Evolutionary conservation across 2,888 invertebrate genomes (phyloP).

Genomic region (Pteria penguin): DNA sequence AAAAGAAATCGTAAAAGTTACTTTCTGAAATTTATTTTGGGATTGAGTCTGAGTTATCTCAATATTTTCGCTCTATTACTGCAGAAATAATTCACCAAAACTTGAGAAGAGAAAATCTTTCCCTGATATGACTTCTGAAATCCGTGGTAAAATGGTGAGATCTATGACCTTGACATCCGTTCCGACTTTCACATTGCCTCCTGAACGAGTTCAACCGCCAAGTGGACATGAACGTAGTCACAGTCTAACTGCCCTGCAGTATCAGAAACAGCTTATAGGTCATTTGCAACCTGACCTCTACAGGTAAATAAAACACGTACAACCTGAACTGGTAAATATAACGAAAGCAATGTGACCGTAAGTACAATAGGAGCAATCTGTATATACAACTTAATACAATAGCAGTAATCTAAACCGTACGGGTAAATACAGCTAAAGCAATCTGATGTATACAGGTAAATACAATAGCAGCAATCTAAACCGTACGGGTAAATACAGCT

Average conservation of each 20-base stretch:
- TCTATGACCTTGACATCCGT: slow-evolving; percentile 58
- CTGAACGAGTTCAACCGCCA: slow-evolving; percentile 64
- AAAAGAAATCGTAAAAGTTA: background rate
- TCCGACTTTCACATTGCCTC: slow-evolving; percentile 61
- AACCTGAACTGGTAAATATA: too few relatives aligned
- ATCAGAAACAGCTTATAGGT: slow-evolving; percentile 50
- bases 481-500: too few relatives aligned
- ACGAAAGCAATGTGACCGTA: too few relatives aligned
- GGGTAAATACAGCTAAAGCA: too few relatives aligned
- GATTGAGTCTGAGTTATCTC: too few relatives aligned
- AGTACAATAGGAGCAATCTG: too few relatives aligned
- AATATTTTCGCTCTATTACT: slow-evolving; percentile 5
- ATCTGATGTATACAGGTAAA: too few relatives aligned
- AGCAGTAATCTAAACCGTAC: too few relatives aligned
- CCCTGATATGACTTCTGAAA: slow-evolving; percentile 44
- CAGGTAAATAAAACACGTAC: too few relatives aligned
- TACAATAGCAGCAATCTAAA: too few relatives aligned
- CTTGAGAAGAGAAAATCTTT: slow-evolving; percentile 56
- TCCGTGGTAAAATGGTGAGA: slow-evolving; percentile 48
- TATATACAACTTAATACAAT: too few relatives aligned
- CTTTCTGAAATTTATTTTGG: background rate
- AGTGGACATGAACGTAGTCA: slow-evolving; percentile 27
- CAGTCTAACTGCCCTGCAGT: slow-evolving; percentile 34
- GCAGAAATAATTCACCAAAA: slow-evolving; percentile 56
- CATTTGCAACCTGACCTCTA: slow-evolving; percentile 60